These are phyloP conservation scores for Caerostris darwini DNA, from an alignment of 1,140 invertebrate species.

Conservation along the genomic window DNA sequence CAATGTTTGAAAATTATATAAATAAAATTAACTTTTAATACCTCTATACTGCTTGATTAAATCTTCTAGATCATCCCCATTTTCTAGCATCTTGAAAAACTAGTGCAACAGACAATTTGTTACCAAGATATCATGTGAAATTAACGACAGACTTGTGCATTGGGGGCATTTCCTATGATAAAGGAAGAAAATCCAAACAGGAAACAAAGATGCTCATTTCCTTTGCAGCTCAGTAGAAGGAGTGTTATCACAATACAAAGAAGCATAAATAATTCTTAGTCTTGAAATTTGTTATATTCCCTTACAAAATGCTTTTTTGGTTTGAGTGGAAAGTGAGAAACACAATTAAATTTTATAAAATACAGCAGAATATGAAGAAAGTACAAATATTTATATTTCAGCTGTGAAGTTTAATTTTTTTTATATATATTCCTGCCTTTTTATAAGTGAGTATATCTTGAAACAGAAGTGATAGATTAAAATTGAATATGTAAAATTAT, in stretches of 20 bases:
- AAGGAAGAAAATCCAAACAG: slow-evolving; percentile 74
- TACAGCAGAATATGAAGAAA: too few species aligned
- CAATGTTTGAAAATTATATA: too few species aligned
- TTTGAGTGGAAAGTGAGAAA: too few species aligned
- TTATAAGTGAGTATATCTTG: too few species aligned
- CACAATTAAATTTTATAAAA: too few species aligned
- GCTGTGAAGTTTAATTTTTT: too few species aligned
- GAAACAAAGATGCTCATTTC: slow-evolving; percentile 70
- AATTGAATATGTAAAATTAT: too few species aligned
- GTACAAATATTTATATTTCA: too few species aligned
- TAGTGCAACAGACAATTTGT: slow-evolving; percentile 23
- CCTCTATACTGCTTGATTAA: slow-evolving; percentile 70
- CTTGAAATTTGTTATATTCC: not conserved
- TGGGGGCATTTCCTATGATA: slow-evolving; percentile 71
- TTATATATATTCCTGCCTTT: too few species aligned
- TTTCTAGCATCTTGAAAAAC: not conserved
- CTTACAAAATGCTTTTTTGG: too few species aligned
- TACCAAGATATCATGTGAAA: slow-evolving; percentile 5
- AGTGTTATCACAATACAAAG: slow-evolving; percentile 32
- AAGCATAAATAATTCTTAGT: not conserved
- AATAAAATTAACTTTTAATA: not conserved
- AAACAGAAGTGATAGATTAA: too few species aligned
- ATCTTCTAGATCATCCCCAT: slow-evolving; percentile 68
- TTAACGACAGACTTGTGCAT: slow-evolving; percentile 34
- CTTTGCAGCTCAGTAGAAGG: not conserved